These are phyloP conservation scores for Nanorana parkeri DNA, from an alignment of 2,113 vertebrate species.

Conservation along the genomic window DNA sequence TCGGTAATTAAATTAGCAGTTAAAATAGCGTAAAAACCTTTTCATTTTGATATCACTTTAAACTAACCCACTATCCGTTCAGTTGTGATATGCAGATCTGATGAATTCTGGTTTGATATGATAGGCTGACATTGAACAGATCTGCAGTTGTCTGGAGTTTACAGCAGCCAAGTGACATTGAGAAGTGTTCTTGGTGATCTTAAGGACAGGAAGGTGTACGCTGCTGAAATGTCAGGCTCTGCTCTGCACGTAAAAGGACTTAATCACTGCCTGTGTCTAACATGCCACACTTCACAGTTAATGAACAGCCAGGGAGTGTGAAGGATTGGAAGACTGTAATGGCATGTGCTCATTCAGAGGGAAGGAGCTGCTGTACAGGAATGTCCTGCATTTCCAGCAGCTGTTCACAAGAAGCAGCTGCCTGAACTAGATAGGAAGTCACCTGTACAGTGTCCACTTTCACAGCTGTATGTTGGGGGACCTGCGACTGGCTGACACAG, in stretches of 20 bases:
- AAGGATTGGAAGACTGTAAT: constrained; percentile 34
- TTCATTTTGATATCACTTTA: too few relatives aligned
- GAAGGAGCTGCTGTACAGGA: constrained; percentile 34
- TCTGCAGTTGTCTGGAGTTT: constrained; percentile 22
- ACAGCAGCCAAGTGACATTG: constrained; percentile 10
- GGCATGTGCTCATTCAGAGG: constrained; percentile 10
- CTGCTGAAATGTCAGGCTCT: constrained; percentile 15
- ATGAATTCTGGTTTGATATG: not conserved
- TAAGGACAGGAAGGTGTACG: constrained; percentile 35
- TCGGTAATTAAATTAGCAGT: too few relatives aligned
- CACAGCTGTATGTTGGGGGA: not conserved
- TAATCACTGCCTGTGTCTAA: constrained; percentile 26
- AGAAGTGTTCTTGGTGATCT: constrained; percentile 19
- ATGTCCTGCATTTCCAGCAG: constrained; percentile 45
- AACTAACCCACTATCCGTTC: too few relatives aligned
- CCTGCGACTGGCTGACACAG: not conserved
- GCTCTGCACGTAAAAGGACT: constrained; percentile 3
- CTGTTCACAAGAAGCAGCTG: constrained; percentile 4
- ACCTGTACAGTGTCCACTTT: constrained; percentile 25
- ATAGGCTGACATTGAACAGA: constrained; percentile 3
- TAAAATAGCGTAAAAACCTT: too few relatives aligned
- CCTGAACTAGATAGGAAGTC: constrained; percentile 37
- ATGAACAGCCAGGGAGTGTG: constrained; percentile 46
- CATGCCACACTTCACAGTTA: constrained; percentile 47
- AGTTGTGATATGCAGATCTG: not conserved